Evolutionary conservation across 2,888 invertebrate species (phyloP), one percentile per base, ranked within the genome.

Genomic region (Bellardia bayeri): DNA sequence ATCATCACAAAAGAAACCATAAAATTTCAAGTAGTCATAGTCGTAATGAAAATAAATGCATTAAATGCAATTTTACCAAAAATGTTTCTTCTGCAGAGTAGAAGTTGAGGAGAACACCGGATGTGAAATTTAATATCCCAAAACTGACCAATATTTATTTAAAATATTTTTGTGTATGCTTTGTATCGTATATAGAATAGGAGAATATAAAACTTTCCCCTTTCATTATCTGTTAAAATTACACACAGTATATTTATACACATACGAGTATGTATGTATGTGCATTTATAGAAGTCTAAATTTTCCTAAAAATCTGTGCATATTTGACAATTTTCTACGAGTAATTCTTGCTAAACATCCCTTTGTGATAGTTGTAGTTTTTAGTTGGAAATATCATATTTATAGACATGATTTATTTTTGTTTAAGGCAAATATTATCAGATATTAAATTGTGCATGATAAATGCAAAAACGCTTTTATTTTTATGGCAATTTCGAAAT

Each of bases 11-110:
- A 66, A 72, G 40, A 71, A 78, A 42, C 58, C 78, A 74, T 51
- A 82, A 82, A 63, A 86, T 54, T 68, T 81, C 56, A 76, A 76
- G 51, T 68, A 66, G 68, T 79, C 37, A 66, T 37, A 68, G 63
- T 71, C 40, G 11, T 72, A 61, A 81, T 78, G 51, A 68, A 78
- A 72, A 61, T 80, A 68, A 75, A 82, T 86, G 78, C 76, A 80
- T 58, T 63, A 51, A 64, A 64, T 64, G 69, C 75, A 85, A 85
- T 83, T 71, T 78, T 83, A n/a, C 54, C 14, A 58, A 54, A 68
- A 37, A 42, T 16, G 4, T 66, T n/a, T 66, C 13, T 45, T 64
- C 16, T 37, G 14, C 51, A 33, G 37, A 40, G 7, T 30, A 72
- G 11, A 30, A 3, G 33, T 3, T 0, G 6, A 11, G 33, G n/a